A percentile compares a stretch with the other conserved stretches of the same genome.
phyloP scores from a whole-genome alignment of 2,888 invertebrate species.

The Xylophagus ater region DNA sequence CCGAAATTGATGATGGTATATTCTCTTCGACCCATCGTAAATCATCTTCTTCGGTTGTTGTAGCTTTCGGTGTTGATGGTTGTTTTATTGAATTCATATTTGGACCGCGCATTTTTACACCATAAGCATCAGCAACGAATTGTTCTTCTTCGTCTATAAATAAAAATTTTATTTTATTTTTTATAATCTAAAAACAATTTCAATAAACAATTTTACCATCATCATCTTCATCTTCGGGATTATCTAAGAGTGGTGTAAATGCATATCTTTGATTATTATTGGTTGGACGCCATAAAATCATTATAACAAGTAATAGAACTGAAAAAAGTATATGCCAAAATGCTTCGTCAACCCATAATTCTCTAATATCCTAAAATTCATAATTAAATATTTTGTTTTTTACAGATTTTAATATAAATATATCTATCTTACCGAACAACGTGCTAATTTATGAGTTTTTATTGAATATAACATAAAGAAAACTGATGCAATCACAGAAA shows the following conservation, averaged over 20 bases:
- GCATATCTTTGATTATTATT: conserved; percentile 93
- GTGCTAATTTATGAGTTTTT: conserved; percentile 61
- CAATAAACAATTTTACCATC: conserved; percentile 38
- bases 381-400: conserved; percentile 3
- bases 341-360: conserved; percentile 88
- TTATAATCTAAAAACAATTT: not conserved
- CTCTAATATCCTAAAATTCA: conserved; percentile 64
- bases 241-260: conserved; percentile 83
- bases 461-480: conserved; percentile 91
- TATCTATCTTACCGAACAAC: conserved; percentile 54
- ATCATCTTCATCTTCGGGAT: conserved; percentile 66
- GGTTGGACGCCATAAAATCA: conserved; percentile 91
- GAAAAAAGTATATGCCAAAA: conserved; percentile 94
- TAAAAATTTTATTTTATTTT: conserved; percentile 3
- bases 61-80: conserved; percentile 30
- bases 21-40: conserved; percentile 91
- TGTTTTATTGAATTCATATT: conserved; percentile 40
- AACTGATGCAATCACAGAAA: conserved; percentile 81
- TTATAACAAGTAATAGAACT: conserved; percentile 75
- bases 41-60: conserved; percentile 57
- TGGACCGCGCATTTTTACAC: conserved; percentile 60
- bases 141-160: conserved; percentile 65
- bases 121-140: conserved; percentile 77
- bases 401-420: not conserved
- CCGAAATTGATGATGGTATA: conserved; percentile 66